phyloP scores from a whole-genome alignment of 2,888 invertebrate genomes.

The Anodontia alba region DNA sequence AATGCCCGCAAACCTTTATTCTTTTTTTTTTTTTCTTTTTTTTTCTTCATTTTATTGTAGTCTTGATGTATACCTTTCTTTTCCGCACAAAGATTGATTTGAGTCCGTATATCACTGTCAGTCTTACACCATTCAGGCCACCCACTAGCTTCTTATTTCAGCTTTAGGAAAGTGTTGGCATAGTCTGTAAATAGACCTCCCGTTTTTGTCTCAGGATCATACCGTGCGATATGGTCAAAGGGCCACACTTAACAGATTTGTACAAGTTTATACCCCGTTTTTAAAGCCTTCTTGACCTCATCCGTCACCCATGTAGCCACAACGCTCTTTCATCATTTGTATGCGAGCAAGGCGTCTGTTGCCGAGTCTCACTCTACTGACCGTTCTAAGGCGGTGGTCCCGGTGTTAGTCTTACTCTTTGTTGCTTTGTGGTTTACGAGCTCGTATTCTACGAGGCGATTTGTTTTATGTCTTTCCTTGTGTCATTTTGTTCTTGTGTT shows the following conservation, averaged over 20 bases:
- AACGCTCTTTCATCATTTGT: slow-evolving; percentile 22
- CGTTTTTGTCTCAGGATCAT: not conserved
- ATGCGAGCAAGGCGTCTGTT: slow-evolving; percentile 23
- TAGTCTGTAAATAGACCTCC: slow-evolving; percentile 71
- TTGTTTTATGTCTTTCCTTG: too few species aligned
- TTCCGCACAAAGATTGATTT: not conserved
- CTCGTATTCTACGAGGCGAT: too few species aligned
- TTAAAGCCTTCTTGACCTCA: slow-evolving; percentile 28
- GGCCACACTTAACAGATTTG: slow-evolving; percentile 39
- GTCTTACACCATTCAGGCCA: slow-evolving; percentile 31
- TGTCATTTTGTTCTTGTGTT: too few species aligned
- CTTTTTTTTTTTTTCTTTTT: too few species aligned
- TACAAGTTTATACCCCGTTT: slow-evolving; percentile 26
- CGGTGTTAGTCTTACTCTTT: too few species aligned
- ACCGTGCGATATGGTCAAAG: slow-evolving; percentile 27
- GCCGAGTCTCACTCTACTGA: slow-evolving; percentile 15
- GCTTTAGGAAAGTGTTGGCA: slow-evolving; percentile 46
- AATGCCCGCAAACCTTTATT: not conserved
- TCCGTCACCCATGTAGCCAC: slow-evolving; percentile 43
- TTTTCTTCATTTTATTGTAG: not conserved
- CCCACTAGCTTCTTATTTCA: not conserved
- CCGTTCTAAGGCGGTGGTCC: too few species aligned
- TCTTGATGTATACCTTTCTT: not conserved
- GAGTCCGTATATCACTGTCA: slow-evolving; percentile 47
- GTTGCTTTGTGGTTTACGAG: too few species aligned